A percentile compares a stretch with the other conserved stretches of the same genome.
Evolutionary conservation across 2,888 invertebrate species (phyloP).

Genomic region (Spodoptera exigua): DNA sequence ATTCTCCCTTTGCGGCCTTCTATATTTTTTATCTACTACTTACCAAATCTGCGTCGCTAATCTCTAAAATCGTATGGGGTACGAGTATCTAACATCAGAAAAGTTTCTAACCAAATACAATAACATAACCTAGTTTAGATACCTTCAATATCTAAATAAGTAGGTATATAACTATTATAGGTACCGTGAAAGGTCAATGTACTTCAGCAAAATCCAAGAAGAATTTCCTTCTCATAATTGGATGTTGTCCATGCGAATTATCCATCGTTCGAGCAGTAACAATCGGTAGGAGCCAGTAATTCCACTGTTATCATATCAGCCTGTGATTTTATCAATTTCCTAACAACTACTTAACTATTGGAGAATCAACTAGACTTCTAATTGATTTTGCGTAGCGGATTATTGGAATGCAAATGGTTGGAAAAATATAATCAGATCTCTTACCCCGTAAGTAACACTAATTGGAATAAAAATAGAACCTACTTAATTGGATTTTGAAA

Average conservation of each 20-base stretch:
- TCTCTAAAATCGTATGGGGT: too few relatives aligned
- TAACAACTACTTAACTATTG: conserved; percentile 4
- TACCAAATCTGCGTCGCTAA: too few relatives aligned
- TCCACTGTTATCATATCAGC: conserved; percentile 28
- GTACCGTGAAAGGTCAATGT: conserved; percentile 15
- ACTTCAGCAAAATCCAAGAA: conserved; percentile 13
- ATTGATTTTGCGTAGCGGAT: conserved; percentile 9
- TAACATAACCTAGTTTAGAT: conserved; percentile 2
- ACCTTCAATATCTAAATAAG: not conserved
- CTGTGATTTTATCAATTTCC: conserved; percentile 21
- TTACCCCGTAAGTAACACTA: too few relatives aligned
- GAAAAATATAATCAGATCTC: too few relatives aligned
- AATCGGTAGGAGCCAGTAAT: conserved; percentile 38
- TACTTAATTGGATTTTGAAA: too few relatives aligned
- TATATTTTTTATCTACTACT: too few relatives aligned
- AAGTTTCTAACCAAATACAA: too few relatives aligned
- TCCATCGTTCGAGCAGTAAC: conserved; percentile 37
- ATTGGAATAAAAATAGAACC: too few relatives aligned
- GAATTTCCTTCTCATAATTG: conserved; percentile 46
- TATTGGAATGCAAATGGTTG: not conserved
- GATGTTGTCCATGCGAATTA: conserved; percentile 48
- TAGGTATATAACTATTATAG: too few relatives aligned
- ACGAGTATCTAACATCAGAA: too few relatives aligned
- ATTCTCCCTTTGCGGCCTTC: too few relatives aligned
- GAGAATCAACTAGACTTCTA: conserved; percentile 5